A percentile compares a stretch with the other conserved stretches of the same genome.
phyloP scores from a whole-genome alignment of 2,888 invertebrate genomes.

The Dolichomitus sp. region DNA sequence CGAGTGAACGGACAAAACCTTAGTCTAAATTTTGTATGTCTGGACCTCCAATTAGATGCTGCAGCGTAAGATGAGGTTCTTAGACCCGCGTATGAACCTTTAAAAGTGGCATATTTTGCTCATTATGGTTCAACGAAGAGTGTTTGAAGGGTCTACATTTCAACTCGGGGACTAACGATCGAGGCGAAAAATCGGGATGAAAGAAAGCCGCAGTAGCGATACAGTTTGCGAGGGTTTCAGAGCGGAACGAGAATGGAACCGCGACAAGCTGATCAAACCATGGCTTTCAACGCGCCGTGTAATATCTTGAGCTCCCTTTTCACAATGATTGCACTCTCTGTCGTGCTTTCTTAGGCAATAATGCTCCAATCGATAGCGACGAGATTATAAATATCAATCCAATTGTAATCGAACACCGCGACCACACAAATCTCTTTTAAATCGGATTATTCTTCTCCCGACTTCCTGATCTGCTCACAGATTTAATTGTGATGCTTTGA shows the following conservation, averaged over 20 bases:
- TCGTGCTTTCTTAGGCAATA: conserved; percentile 70
- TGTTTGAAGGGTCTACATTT: too few species aligned
- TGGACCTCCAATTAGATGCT: too few species aligned
- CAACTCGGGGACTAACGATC: not conserved
- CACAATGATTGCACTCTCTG: conserved; percentile 20
- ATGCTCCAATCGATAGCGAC: conserved; percentile 36
- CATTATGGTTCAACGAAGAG: too few species aligned
- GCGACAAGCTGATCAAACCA: conserved; percentile 32
- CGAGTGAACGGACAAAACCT: too few species aligned
- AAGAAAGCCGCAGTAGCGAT: conserved; percentile 53
- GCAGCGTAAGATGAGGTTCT: too few species aligned
- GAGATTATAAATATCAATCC: conserved; percentile 67
- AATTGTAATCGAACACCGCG: conserved; percentile 33
- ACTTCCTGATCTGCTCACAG: conserved; percentile 1
- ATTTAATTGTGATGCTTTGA: conserved; percentile 51
- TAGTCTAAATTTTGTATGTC: too few species aligned
- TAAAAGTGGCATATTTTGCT: too few species aligned
- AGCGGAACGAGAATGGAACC: conserved; percentile 55
- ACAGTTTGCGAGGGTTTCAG: conserved; percentile 26
- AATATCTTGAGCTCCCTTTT: conserved; percentile 14
- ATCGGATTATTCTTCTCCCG: not conserved
- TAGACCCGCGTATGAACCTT: too few species aligned
- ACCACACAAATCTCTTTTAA: conserved; percentile 36
- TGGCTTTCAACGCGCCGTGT: conserved; percentile 28
- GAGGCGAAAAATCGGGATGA: conserved; percentile 51